These are phyloP conservation scores for Acleris sparsana DNA, from an alignment of 2,888 invertebrate species.

Conservation along the genomic window DNA sequence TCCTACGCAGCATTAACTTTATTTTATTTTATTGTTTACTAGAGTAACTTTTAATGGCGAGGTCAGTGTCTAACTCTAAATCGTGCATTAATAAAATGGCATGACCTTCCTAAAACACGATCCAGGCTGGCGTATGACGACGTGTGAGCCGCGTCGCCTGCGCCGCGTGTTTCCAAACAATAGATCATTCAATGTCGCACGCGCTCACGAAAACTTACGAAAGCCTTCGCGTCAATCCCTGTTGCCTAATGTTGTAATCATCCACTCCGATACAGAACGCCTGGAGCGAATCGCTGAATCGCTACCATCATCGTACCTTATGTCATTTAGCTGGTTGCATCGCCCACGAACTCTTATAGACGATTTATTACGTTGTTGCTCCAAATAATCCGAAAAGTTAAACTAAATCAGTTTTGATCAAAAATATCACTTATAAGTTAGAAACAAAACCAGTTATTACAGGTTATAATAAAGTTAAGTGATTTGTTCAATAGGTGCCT, in stretches of 20 bases:
- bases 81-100: conserved; percentile 43
- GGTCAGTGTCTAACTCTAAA: conserved; percentile 39
- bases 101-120: conserved; percentile 69
- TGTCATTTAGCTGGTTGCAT: conserved; percentile 2
- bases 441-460: too few species aligned
- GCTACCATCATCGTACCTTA: conserved; percentile 14
- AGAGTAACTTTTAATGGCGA: conserved; percentile 16
- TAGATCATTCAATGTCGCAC: conserved; percentile 71
- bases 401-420: too few species aligned
- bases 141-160: conserved; percentile 42
- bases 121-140: conserved; percentile 46
- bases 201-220: conserved; percentile 76
- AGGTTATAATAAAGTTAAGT: too few species aligned
- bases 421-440: too few species aligned
- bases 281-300: conserved; percentile 28
- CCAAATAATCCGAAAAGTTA: too few species aligned
- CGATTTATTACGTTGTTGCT: too few species aligned
- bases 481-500: too few species aligned
- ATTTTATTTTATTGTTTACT: background rate
- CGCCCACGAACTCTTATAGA: too few species aligned
- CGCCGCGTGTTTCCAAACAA: conserved; percentile 57
- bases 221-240: conserved; percentile 55
- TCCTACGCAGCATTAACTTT: background rate
- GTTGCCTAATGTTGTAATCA: conserved; percentile 25
- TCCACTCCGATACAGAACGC: conserved; percentile 22